Percentiles rank a stretch among this genome's conserved stretches.
phyloP scores from a whole-genome alignment of 1,140 invertebrate genomes.

The Coptotermes formosanus region DNA sequence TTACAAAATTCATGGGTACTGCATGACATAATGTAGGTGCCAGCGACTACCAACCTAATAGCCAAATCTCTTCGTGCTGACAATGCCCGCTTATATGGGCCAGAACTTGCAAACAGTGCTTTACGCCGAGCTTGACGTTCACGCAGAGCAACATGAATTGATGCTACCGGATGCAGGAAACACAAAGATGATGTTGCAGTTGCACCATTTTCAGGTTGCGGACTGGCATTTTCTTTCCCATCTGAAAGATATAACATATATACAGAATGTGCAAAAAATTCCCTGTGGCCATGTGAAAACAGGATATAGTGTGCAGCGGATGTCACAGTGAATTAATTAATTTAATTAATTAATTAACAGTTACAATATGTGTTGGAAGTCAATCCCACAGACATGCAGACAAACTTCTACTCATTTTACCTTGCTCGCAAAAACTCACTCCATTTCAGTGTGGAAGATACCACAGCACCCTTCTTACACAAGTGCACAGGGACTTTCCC shows the following conservation, averaged over 20 bases:
- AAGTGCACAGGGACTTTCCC: too few relatives aligned
- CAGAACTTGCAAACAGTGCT: constrained; percentile 51
- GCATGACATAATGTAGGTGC: background rate
- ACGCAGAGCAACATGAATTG: constrained; percentile 57
- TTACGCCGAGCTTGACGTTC: constrained; percentile 46
- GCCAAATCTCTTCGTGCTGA: constrained; percentile 65
- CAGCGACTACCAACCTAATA: constrained; percentile 41
- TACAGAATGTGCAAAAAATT: too few relatives aligned
- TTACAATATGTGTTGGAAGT: too few relatives aligned
- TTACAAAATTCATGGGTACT: background rate
- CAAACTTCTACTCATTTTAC: too few relatives aligned
- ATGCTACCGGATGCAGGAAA: constrained; percentile 56
- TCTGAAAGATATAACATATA: background rate
- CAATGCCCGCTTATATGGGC: constrained; percentile 56
- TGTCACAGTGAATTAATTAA: too few relatives aligned
- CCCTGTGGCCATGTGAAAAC: too few relatives aligned
- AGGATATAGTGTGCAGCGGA: too few relatives aligned
- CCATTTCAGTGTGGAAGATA: too few relatives aligned
- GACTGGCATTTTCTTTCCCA: background rate
- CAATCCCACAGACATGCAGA: too few relatives aligned
- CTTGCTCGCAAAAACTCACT: too few relatives aligned
- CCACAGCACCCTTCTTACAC: too few relatives aligned
- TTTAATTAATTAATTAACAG: too few relatives aligned
- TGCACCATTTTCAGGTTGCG: background rate
- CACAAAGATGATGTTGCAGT: background rate